phyloP scores from a whole-genome alignment of 2,113 vertebrate species.

The Accipiter cooperii region DNA sequence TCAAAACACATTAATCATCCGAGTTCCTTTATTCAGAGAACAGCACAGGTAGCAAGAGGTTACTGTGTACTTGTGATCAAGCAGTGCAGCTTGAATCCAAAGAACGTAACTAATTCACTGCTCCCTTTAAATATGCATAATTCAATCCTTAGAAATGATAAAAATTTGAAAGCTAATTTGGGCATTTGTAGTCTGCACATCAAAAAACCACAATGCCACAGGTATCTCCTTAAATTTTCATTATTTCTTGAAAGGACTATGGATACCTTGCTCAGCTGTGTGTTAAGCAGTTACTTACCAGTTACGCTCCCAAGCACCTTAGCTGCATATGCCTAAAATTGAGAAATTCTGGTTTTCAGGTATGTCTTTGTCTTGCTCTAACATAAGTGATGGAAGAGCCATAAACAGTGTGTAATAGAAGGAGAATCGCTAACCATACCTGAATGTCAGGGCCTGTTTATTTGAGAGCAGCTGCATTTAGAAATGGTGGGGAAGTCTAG shows the following conservation, averaged over 20 bases:
- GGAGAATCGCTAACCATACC: background rate
- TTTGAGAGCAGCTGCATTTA: background rate
- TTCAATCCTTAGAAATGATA: background rate
- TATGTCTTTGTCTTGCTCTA: background rate
- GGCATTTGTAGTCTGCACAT: background rate
- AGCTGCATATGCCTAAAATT: background rate
- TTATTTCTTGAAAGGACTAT: background rate
- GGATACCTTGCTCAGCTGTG: background rate
- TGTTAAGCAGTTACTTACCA: background rate
- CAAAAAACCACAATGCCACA: background rate
- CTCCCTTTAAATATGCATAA: background rate
- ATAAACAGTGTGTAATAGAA: background rate
- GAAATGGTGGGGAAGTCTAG: background rate
- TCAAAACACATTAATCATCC: background rate
- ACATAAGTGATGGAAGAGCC: background rate
- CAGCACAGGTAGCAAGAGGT: background rate
- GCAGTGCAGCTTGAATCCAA: background rate
- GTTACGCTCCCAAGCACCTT: background rate
- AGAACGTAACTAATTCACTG: background rate
- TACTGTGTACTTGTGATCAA: rapidly evolving
- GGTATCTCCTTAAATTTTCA: background rate
- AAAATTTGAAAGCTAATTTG: background rate
- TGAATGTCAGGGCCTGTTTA: background rate
- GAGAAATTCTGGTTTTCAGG: background rate
- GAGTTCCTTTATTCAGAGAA: background rate